These are phyloP conservation scores for Bucorvus abyssinicus DNA, from an alignment of 2,797 vertebrate species.

Conservation along the genomic window DNA sequence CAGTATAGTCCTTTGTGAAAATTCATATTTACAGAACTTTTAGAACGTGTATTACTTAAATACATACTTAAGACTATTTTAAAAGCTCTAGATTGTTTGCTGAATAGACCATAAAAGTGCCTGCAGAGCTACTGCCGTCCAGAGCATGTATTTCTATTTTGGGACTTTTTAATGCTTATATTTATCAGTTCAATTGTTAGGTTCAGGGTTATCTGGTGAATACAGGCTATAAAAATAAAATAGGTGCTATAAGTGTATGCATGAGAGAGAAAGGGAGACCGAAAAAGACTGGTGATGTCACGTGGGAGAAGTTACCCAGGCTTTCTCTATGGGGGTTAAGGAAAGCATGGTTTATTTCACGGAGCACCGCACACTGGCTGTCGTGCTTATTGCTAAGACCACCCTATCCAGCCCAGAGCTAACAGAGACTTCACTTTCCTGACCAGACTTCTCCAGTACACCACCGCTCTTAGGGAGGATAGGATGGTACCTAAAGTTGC, in stretches of 20 bases:
- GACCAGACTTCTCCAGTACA: too few relatives aligned
- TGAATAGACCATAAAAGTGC: conserved; percentile 51
- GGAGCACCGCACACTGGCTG: background rate
- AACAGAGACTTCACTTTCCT: background rate
- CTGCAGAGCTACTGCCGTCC: conserved; percentile 7
- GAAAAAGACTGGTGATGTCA: background rate
- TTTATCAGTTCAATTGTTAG: conserved; percentile 36
- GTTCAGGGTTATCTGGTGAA: conserved; percentile 7
- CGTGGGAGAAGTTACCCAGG: background rate
- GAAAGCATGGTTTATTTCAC: background rate
- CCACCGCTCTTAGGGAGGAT: background rate
- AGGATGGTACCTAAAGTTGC: background rate
- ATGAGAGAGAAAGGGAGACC: background rate
- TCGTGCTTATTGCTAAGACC: accelerated
- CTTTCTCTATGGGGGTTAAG: background rate
- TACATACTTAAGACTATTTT: conserved; percentile 48
- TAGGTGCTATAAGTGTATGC: background rate
- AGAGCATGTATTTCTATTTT: conserved; percentile 3
- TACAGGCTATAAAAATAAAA: conserved; percentile 1
- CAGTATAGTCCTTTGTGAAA: background rate
- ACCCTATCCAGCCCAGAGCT: background rate
- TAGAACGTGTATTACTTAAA: conserved; percentile 44
- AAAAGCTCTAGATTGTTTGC: conserved; percentile 56
- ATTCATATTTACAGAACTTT: conserved; percentile 55
- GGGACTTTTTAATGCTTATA: conserved; percentile 25